Base-by-base conservation (phyloP, 2,797 vertebrate species). In the Scolopax rusticola region DNA sequence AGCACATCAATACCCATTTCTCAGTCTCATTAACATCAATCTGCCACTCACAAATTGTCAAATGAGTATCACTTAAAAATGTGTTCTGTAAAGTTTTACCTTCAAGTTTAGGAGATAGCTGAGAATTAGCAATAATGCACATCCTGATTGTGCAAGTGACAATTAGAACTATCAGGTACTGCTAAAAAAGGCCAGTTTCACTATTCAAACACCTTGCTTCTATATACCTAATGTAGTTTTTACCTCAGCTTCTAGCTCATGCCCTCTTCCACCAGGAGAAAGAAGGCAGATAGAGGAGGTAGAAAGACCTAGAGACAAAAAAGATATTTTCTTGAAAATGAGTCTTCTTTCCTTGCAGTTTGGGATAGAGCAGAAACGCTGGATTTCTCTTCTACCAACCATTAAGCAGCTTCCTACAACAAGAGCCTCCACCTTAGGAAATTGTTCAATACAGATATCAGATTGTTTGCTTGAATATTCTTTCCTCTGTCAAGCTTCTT, bases 221-320 rank as follows among this genome's bases (percentile, higher is more conserved):
- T 50, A 6, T 15, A 38, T 24, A 32, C 3, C 2, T 56, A 47
- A 38, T 27, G 12, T 0, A 0, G 4, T 11, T 59, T 67, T 78
- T 63, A 41, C 41, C 38, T 73, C 13, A 53, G 5, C 4, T 65
- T 65, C 41, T 50, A 61, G 3, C 84, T 69, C 57, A 6, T 19
- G 5, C 38, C 23, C 71, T 73, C 32, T 47, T n/a, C 6, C 15
- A 82, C 4, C 4, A 57, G 7, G 17, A 84, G 12, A 36, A 83
- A 70, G 16, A 50, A 76, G 21, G 19, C 21, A 86, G 45, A 28
- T 6, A 47, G 17, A 36, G 4, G 2, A 65, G 5, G 20, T 11
- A 38, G 40, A 41, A 7, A 56, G 27, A 54, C 11, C 27, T 63
- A 70, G 32, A 86, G 13, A 33, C 4, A 60, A 32, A 36, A 41